Evolutionary conservation across 1,140 invertebrate genomes (phyloP).

Genomic region (Branchinecta lynchi): DNA sequence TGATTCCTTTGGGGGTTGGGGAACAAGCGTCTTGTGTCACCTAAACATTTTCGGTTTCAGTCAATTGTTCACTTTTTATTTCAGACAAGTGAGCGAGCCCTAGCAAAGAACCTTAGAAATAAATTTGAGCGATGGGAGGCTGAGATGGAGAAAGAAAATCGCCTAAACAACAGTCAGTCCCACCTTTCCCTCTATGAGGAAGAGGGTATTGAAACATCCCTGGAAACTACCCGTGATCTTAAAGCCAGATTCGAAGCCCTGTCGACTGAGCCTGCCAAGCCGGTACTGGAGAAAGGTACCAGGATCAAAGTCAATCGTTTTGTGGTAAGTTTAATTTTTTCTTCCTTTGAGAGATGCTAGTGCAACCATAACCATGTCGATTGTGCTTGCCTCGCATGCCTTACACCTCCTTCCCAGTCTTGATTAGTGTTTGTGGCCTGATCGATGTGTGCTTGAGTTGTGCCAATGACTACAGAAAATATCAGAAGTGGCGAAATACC

Average conservation of each 20-base stretch:
- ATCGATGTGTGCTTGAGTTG: too few species aligned
- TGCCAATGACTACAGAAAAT: too few species aligned
- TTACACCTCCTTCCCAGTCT: too few species aligned
- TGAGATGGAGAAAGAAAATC: conserved; percentile 36
- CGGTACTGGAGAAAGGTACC: conserved; percentile 34
- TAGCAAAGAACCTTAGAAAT: conserved; percentile 67
- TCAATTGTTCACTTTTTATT: conserved; percentile 9
- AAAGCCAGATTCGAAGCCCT: conserved; percentile 69
- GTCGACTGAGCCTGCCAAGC: conserved; percentile 36
- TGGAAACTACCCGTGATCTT: conserved; percentile 62
- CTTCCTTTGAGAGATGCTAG: not conserved
- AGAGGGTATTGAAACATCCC: conserved; percentile 30
- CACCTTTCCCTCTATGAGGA: conserved; percentile 25
- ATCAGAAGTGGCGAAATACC: too few species aligned
- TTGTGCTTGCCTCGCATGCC: too few species aligned
- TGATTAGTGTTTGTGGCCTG: too few species aligned
- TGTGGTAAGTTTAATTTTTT: conserved; percentile 47
- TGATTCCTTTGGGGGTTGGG: too few species aligned
- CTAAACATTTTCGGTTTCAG: too few species aligned
- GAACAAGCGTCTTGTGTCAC: too few species aligned
- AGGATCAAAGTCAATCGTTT: conserved; percentile 64
- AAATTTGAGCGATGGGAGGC: conserved; percentile 84
- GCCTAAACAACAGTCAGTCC: conserved; percentile 28
- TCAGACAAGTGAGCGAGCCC: conserved; percentile 53
- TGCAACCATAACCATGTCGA: too few species aligned